These are phyloP conservation scores for Pangasius djambal DNA, from an alignment of 2,797 vertebrate species.

Conservation along the genomic window DNA sequence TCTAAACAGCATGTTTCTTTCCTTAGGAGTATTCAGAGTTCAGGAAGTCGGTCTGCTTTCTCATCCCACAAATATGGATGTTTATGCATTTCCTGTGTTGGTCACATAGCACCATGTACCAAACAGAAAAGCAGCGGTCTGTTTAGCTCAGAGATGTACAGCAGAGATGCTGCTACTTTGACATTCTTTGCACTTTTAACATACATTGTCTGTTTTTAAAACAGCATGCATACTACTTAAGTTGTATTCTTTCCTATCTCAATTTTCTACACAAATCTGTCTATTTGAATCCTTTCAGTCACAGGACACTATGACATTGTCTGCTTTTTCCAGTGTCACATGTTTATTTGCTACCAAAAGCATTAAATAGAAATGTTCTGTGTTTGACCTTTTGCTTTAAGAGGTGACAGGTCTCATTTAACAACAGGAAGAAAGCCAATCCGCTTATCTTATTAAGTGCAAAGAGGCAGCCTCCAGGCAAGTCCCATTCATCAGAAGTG, in stretches of 20 bases:
- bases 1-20: constrained; percentile 71
- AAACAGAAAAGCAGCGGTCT: constrained; percentile 70
- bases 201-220: neutral
- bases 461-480: constrained; percentile 29
- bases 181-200: neutral
- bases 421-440: constrained; percentile 31
- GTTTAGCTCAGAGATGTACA: constrained; percentile 67
- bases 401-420: constrained; percentile 10
- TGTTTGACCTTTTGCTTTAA: neutral
- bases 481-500: constrained; percentile 51
- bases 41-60: constrained; percentile 74
- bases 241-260: neutral
- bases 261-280: neutral
- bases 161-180: neutral
- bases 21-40: constrained; percentile 76
- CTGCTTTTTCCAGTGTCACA: neutral
- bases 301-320: neutral
- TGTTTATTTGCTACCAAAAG: neutral
- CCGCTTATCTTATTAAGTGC: constrained; percentile 20
- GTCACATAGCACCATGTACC: constrained; percentile 66
- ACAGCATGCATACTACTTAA: neutral
- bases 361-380: neutral
- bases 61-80: constrained; percentile 74
- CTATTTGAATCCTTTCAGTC: neutral
- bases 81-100: constrained; percentile 77